Evolutionary conservation across 2,888 invertebrate species (phyloP).

Genomic region (Lumbricus terrestris): DNA sequence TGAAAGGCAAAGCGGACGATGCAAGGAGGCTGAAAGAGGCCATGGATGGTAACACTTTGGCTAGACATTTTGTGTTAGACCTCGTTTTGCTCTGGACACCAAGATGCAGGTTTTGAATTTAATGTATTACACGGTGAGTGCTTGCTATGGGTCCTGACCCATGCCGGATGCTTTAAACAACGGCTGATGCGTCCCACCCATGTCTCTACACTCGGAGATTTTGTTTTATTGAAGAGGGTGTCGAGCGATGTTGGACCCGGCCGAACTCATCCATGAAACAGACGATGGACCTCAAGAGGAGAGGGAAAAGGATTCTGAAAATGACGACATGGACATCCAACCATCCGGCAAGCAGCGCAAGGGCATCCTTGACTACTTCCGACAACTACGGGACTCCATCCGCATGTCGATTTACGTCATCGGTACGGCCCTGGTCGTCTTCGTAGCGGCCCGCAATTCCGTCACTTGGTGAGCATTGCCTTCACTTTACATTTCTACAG

Average conservation of each 20-base stretch:
- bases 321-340: neutral
- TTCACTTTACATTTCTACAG: constrained; percentile 21
- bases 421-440: constrained; percentile 71
- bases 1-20: no score
- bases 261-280: neutral
- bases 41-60: no score
- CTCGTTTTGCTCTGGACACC: no score
- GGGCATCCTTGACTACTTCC: constrained; percentile 21
- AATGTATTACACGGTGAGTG: no score
- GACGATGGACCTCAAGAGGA: neutral
- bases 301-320: neutral
- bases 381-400: constrained; percentile 66
- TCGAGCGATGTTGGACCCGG: neutral
- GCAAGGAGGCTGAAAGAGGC: no score
- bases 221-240: neutral
- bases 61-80: no score
- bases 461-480: constrained; percentile 70
- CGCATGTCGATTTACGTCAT: constrained; percentile 73
- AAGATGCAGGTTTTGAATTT: no score
- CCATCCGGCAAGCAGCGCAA: neutral
- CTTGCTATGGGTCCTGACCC: no score
- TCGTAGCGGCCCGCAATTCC: constrained; percentile 76
- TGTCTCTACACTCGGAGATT: neutral
- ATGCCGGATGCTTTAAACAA: no score
- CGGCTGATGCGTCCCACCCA: no score